phyloP scores from a whole-genome alignment of 92 coral and sea anemone genomes.

The Palythoa heliodiscus region DNA sequence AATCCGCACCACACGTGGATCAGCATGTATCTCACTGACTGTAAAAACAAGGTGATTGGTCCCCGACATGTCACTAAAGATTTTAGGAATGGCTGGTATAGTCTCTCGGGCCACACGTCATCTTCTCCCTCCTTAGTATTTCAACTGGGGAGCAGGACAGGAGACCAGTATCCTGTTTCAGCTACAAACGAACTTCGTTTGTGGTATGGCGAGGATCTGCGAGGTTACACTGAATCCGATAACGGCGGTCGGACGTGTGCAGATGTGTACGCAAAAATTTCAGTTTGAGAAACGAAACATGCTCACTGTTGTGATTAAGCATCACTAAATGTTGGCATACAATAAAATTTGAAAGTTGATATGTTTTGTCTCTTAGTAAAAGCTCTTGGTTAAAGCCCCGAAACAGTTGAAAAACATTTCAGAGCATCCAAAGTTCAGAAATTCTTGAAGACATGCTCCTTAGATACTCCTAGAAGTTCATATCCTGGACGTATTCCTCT shows the following conservation, averaged over 20 bases:
- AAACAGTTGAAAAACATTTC: no score
- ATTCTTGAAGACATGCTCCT: no score
- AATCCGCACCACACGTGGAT: background rate
- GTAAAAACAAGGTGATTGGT: constrained; percentile 1
- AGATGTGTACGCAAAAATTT: background rate
- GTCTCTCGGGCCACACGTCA: background rate
- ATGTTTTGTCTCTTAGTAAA: background rate
- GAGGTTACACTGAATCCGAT: background rate
- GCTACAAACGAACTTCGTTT: background rate
- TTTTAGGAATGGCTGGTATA: background rate
- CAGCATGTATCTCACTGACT: background rate
- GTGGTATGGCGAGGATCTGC: constrained; percentile 19
- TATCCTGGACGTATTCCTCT: no score
- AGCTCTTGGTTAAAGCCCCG: no score
- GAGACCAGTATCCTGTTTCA: background rate
- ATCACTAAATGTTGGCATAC: background rate
- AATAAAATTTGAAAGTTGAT: background rate
- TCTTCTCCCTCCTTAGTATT: background rate
- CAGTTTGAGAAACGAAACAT: background rate
- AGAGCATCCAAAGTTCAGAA: no score
- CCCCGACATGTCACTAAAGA: background rate
- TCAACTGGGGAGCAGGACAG: background rate
- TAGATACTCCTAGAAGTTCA: no score
- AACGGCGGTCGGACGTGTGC: constrained; percentile 5
- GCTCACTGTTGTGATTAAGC: background rate